Conservation (phyloP, 2,113 vertebrate species). For the Lonchura striata region DNA sequence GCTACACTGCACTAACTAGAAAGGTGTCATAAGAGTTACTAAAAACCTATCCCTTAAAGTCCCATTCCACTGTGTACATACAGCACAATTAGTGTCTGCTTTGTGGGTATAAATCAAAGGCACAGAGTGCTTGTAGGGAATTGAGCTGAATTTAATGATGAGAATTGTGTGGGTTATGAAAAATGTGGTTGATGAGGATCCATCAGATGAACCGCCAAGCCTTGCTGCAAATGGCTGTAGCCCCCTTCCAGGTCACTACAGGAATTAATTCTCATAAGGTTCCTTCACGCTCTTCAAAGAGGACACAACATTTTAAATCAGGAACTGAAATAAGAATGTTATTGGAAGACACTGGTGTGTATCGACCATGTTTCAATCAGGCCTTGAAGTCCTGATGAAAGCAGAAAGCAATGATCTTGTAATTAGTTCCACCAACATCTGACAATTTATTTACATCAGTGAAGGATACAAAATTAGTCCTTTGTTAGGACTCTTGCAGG, state of each 20-base stretch:
- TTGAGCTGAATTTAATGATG: background rate
- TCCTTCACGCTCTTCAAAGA: background rate
- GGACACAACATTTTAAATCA: background rate
- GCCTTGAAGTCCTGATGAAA: slow-evolving; percentile 33
- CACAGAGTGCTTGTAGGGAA: background rate
- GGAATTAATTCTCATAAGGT: background rate
- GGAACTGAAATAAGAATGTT: background rate
- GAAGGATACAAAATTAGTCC: background rate
- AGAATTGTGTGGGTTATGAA: background rate
- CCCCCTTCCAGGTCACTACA: background rate
- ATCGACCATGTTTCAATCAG: background rate
- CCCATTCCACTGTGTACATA: background rate
- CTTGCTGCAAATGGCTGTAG: background rate
- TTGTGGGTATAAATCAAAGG: slow-evolving; percentile 18
- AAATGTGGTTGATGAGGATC: background rate
- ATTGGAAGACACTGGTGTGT: background rate
- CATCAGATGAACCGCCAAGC: background rate
- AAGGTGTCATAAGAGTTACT: slow-evolving; percentile 41
- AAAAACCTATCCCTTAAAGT: slow-evolving; percentile 21
- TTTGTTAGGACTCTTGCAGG: background rate
- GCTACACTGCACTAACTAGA: slow-evolving; percentile 13
- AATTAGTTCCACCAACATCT: slow-evolving; percentile 30
- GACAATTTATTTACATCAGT: background rate
- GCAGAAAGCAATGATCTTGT: background rate
- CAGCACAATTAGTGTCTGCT: slow-evolving; percentile 16